Base-by-base conservation (phyloP, 2,113 vertebrate genomes). In the Pomatorhinus ruficollis region DNA sequence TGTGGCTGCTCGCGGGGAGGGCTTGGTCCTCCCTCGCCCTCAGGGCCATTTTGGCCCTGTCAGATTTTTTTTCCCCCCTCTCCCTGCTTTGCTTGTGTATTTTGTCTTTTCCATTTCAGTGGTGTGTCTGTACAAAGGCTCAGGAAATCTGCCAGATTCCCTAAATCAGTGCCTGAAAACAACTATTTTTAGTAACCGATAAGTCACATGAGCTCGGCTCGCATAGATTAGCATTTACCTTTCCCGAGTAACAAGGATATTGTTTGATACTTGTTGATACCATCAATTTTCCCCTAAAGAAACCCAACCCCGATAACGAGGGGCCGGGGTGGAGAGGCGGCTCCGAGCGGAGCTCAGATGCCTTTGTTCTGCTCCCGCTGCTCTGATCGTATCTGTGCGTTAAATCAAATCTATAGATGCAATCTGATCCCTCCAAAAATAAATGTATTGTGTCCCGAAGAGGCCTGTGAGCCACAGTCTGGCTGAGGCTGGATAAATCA, bases 151-250 rank as follows among this genome's bases (percentile, higher is more conserved):
- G 95, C 95, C 95, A 93, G 94, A 87, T 83, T 95, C 88, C 95
- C 93, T 86, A 96, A 97, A 97, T 97, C 90, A 54, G 96, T 16
- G 87, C 81, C 91, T 95, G 94, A 89, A 96, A 96, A 93, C 95
- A 96, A 87, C 95, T 97, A 97, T 95, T 94, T 97, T 83, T 97
- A 97, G 97, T 77, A 95, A 80, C 91, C 5, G 84, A 94, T 87
- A 89, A 94, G 94, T 97, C 95, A 97, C 93, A 57, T 96, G 96
- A 88, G 90, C 90, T 74, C 8, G 0, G 91, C 94, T 93, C 12
- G 24, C 95, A 94, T 60, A 95, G 83, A 93, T 92, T 85, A 90
- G 85, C 94, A 60, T 94, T 94, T 94, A 93, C 95, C 95, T 93
- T 93, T 90, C 75, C 82, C 4, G 14, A 91, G 49, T 83, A 87